phyloP scores from a whole-genome alignment of 1,140 invertebrate genomes.

The Penaeus chinensis region DNA sequence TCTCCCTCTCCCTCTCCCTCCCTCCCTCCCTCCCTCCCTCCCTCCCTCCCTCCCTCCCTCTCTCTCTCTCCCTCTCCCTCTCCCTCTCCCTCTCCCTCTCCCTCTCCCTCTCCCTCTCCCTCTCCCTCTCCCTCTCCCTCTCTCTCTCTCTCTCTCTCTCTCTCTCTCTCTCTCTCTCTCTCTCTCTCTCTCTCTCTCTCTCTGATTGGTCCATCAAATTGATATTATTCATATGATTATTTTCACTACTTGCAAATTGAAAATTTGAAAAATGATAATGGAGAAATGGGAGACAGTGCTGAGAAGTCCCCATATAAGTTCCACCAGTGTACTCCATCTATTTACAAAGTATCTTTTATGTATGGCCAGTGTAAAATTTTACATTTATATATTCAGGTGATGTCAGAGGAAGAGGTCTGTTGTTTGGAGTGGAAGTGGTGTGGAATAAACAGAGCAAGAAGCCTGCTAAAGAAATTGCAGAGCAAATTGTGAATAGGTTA shows the following conservation, averaged over 20 bases:
- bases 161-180: constrained; percentile 13
- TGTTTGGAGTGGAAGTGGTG: constrained; percentile 49
- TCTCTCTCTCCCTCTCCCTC: background rate
- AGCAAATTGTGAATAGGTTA: constrained; percentile 48
- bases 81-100: background rate
- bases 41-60: no score
- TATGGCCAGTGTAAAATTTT: background rate
- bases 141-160: constrained; percentile 18
- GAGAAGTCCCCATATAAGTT: no score
- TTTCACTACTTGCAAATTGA: no score
- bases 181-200: constrained; percentile 18
- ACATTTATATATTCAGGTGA: constrained; percentile 31
- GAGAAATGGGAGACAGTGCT: no score
- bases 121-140: constrained; percentile 2
- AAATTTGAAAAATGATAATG: no score
- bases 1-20: no score
- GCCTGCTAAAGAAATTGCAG: constrained; percentile 39
- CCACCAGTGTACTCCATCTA: constrained; percentile 29
- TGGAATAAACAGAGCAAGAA: constrained; percentile 48
- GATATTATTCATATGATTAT: no score
- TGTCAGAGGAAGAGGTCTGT: constrained; percentile 42
- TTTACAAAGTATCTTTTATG: background rate
- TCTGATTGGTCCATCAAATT: no score
- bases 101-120: background rate
- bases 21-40: background rate